Conservation (phyloP, 2,888 invertebrate species). For the Anoplius nigerrimus region DNA sequence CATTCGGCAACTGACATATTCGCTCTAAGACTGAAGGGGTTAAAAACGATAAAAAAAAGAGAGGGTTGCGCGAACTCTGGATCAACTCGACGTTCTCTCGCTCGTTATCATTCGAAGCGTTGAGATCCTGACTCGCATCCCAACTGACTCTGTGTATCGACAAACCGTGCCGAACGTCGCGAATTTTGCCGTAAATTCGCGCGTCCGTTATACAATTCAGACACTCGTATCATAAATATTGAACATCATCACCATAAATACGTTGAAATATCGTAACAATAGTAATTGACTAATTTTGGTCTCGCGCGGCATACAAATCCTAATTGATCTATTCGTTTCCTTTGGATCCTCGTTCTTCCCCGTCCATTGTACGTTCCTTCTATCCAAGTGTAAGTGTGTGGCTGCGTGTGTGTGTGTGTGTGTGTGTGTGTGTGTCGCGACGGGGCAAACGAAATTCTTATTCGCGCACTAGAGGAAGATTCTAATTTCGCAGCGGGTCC, state of each 20-base stretch:
- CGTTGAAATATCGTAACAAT: conserved; percentile 51
- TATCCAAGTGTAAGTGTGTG: conserved; percentile 28
- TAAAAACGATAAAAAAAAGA: conserved; percentile 17
- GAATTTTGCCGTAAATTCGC: background rate
- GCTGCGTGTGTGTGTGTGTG: no score
- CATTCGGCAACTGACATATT: no score
- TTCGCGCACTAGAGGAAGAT: conserved; percentile 16
- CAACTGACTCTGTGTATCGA: no score
- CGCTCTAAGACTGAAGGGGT: no score
- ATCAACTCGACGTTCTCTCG: no score
- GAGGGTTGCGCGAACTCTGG: background rate
- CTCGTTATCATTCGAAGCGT: no score
- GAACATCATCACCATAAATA: conserved; percentile 59
- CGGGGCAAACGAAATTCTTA: background rate
- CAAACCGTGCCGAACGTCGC: no score
- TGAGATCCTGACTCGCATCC: no score
- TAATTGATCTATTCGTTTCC: conserved; percentile 49
- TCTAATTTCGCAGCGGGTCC: conserved; percentile 89
- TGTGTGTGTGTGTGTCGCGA: no score
- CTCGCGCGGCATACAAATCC: conserved; percentile 50
- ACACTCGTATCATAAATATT: conserved; percentile 46
- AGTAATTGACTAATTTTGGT: conserved; percentile 73
- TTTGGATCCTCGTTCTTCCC: conserved; percentile 34
- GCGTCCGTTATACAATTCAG: conserved; percentile 4
- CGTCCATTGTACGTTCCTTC: conserved; percentile 25